Evolutionary conservation across 2,888 invertebrate genomes (phyloP), one percentile per base, ranked within the genome.

Genomic region (Himalopsyche anomala): DNA sequence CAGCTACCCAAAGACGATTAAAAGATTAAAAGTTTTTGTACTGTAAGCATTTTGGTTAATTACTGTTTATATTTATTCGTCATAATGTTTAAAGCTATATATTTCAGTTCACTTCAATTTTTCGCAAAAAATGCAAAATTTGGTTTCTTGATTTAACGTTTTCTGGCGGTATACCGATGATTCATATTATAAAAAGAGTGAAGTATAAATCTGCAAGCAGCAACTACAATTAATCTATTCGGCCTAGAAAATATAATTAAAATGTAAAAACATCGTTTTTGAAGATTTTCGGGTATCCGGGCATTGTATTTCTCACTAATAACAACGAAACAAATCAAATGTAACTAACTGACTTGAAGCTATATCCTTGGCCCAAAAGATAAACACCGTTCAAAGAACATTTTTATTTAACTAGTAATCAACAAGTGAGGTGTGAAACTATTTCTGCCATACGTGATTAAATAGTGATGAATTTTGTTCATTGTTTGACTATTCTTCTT

Each of bases 351-450:
- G 62, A 5, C 11, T 28, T 4, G 11, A 19, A 62, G 28, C 8
- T 6, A 19, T 19, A 62, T 62, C 62, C 62, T 62, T 62, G 62
- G 62, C 62, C 62, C 28, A 62, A 62, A 19, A 62, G 62, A 62
- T 62, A 28, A 62, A 19, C 5, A 19, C n/a, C 19, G 11, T 56
- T 56, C 55, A 15, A 5, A 56, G n/a, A 28, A 28, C 28, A 28
- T 56, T 56, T 56, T 19, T 56, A n/a, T 19, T 19, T 56, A 56
- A 19, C n/a, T 56, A 19, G 6, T n/a, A 19, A 12, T 51, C 8
- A 12, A 51, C 12, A 51, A 6, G 19, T 56, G n/a, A 19, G 19
- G 11, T 62, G 62, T 8, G 9, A 62, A 62, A 62, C 19, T 15
- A 62, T 19, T 62, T 62, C 28, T 28, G 62, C 45, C 45, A 11